These are phyloP conservation scores for Drosophila mettleri DNA, from an alignment of 2,888 invertebrate genomes.

Conservation along the genomic window DNA sequence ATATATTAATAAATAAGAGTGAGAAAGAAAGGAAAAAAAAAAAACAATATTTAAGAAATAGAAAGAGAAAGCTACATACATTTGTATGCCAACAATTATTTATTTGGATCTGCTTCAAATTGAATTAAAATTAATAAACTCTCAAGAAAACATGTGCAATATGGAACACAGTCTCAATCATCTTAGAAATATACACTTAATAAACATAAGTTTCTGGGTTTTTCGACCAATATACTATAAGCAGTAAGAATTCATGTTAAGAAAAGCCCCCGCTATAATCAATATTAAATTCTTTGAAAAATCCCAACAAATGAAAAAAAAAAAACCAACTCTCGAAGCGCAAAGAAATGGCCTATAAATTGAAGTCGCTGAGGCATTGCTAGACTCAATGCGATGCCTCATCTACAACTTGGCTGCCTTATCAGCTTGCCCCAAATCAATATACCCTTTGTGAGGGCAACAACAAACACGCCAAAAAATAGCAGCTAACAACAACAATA, in stretches of 20 bases:
- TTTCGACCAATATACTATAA: not conserved
- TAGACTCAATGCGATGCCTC: constrained; percentile 3
- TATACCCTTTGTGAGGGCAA: constrained; percentile 35
- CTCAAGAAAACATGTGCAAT: not conserved
- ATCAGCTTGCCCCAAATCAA: constrained; percentile 8
- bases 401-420: not conserved
- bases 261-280: not conserved
- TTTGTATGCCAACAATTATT: too few species aligned
- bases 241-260: not conserved
- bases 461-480: not conserved
- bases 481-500: constrained; percentile 9
- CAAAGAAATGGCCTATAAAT: not conserved
- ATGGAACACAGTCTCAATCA: too few species aligned
- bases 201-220: not conserved
- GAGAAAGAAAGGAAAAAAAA: too few species aligned
- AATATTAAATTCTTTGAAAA: too few species aligned
- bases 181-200: not conserved
- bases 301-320: not conserved
- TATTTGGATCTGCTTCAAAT: too few species aligned
- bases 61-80: too few species aligned
- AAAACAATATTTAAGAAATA: too few species aligned
- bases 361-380: not conserved
- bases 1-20: too few species aligned
- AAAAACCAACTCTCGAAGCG: not conserved
- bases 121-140: not conserved